Base-by-base conservation (phyloP, 64 coral and sea anemone species). In the Dendronephthya gigantea region DNA sequence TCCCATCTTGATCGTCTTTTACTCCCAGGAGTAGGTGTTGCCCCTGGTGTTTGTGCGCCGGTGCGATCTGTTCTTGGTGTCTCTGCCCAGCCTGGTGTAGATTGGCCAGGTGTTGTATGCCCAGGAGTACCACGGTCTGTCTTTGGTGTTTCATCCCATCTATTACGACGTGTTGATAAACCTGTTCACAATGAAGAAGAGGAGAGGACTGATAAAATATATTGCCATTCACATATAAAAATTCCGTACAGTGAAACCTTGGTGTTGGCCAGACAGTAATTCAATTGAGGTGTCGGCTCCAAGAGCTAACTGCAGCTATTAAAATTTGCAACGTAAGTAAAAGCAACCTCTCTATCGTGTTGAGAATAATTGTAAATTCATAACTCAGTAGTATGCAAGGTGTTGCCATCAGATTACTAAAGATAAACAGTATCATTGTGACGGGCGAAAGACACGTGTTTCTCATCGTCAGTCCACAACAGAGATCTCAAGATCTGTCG, bases 131-230 rank as follows among this genome's bases (percentile, higher is more conserved):
- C 94, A 86, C 94, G 88, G 17, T 96, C 94, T 51, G 94, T 96
- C 50, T 98, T 98, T 38, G 95, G 95, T 31, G 95, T 98, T 89
- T 98, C 95, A 92, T 98, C 95, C 95, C 95, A 98, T n/a, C 95
- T 89, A 85, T 98, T 98, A 49, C 92, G 87, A 4, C 95, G 85
- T 30, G 92, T 58, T 11, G 95, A 98, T 83, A 92, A 31, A 90
- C 83, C 90, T 89, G 35, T 86, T 88, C 90, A 59, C 6, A 51
- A 86, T 14, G 59, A 15, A 86, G 25, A n/a, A 82, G 16, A 31
- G 33, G 30, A 17, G 1, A 7, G 17, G 1, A 62, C 8, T 15
- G 41, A 45, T 45, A 45, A 45, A 45, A 45, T 45, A 45, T 45
- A 45, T 45, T 45, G 41, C 11, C 11, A 45, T 45, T 45, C 11